phyloP scores from a whole-genome alignment of 2,797 vertebrate genomes.

The Denticeps clupeoides region DNA sequence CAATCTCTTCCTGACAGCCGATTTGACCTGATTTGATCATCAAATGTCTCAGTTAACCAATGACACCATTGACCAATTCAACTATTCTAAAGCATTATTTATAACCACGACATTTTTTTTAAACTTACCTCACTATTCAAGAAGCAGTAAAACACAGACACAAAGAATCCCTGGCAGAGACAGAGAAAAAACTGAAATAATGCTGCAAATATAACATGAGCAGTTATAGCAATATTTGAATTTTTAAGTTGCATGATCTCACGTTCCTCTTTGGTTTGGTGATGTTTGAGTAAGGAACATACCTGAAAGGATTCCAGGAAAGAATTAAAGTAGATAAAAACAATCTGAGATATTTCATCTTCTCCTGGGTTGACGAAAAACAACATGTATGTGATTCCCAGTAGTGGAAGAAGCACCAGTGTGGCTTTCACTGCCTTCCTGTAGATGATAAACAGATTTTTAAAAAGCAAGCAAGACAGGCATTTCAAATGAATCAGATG shows the following conservation, averaged over 20 bases:
- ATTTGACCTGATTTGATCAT: constrained; percentile 66
- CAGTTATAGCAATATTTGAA: too few species aligned
- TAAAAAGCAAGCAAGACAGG: too few species aligned
- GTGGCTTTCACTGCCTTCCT: constrained; percentile 95
- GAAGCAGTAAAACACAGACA: constrained; percentile 2
- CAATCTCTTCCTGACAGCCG: constrained; percentile 80
- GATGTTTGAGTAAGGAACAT: background rate
- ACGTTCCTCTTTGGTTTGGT: background rate
- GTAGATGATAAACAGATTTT: constrained; percentile 7
- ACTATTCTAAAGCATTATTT: background rate
- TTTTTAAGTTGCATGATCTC: background rate
- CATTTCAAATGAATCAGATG: too few species aligned
- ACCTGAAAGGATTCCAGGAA: constrained; percentile 93
- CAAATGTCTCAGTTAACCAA: background rate
- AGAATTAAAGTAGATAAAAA: constrained; percentile 94
- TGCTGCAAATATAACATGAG: background rate
- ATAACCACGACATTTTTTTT: too few species aligned
- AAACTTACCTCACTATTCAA: background rate
- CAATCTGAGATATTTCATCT: constrained; percentile 77
- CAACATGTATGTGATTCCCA: constrained; percentile 92
- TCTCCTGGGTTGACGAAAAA: constrained; percentile 90
- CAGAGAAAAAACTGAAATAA: too few species aligned
- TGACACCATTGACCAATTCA: background rate
- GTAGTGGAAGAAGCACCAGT: constrained; percentile 79
- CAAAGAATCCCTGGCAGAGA: background rate